Percentiles rank a stretch among this genome's conserved stretches.
phyloP scores from a whole-genome alignment of 64 coral and sea anemone species.

The Catalaphyllia jardinei region DNA sequence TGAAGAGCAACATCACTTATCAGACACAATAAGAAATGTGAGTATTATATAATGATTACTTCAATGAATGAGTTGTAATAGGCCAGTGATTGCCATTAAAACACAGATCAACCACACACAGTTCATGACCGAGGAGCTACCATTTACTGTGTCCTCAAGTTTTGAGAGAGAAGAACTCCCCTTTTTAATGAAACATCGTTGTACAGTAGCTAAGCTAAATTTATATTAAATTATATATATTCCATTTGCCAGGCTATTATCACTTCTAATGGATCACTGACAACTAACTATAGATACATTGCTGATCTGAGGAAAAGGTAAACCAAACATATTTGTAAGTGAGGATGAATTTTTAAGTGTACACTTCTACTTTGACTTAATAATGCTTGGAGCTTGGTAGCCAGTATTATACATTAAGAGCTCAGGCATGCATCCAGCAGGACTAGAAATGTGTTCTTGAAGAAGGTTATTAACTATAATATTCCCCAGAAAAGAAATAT shows the following conservation, averaged over 20 bases:
- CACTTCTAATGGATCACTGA: conserved; percentile 90
- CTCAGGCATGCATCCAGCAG: too few relatives aligned
- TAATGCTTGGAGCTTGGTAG: neutral
- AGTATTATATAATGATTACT: conserved; percentile 15
- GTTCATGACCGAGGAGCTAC: too few relatives aligned
- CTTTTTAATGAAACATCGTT: too few relatives aligned
- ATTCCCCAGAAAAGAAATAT: too few relatives aligned
- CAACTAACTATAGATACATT: conserved; percentile 91
- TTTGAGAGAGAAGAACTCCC: too few relatives aligned
- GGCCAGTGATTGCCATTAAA: too few relatives aligned
- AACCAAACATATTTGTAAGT: neutral
- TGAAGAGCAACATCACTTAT: conserved; percentile 74
- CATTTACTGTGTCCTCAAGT: too few relatives aligned
- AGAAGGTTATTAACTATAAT: neutral
- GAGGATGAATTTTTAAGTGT: neutral
- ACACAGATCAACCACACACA: too few relatives aligned
- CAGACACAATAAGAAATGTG: conserved; percentile 87
- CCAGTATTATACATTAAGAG: too few relatives aligned
- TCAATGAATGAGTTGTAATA: too few relatives aligned
- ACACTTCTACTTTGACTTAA: neutral
- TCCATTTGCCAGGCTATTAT: conserved; percentile 75
- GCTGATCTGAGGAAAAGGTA: conserved; percentile 92
- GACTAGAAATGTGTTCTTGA: too few relatives aligned
- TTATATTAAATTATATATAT: neutral
- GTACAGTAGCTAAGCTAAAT: neutral